These are phyloP conservation scores for Dasyornis broadbenti DNA, from an alignment of 2,113 vertebrate species.

Conservation along the genomic window DNA sequence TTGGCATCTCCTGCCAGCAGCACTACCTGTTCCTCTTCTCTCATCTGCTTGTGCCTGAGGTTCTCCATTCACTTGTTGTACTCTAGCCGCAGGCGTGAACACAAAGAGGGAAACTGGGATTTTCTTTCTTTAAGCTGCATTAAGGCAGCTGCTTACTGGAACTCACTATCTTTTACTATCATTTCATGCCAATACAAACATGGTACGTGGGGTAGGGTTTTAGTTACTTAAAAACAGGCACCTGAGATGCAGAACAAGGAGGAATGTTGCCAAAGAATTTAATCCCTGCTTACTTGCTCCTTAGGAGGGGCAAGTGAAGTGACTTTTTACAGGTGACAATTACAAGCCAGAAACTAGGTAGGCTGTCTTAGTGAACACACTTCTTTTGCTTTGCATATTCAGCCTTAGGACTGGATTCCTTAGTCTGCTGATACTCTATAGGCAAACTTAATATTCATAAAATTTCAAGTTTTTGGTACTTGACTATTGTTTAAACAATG, in stretches of 20 bases:
- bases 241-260: neutral
- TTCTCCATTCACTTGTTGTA: neutral
- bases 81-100: neutral
- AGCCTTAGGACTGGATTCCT: neutral
- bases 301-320: neutral
- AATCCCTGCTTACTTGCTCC: neutral
- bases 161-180: neutral
- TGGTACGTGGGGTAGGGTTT: neutral
- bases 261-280: neutral
- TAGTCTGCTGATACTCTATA: neutral
- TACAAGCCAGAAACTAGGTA: neutral
- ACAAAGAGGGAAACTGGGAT: neutral
- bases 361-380: neutral
- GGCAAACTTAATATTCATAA: neutral
- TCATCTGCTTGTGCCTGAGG: neutral
- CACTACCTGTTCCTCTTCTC: neutral
- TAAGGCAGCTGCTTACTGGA: neutral
- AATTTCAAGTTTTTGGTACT: neutral
- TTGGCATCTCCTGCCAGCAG: neutral
- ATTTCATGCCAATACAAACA: neutral
- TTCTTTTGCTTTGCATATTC: neutral
- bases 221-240: neutral
- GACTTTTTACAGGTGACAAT: neutral
- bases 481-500: slow-evolving; percentile 11
- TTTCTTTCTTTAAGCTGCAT: neutral